Evolutionary conservation across 2,888 invertebrate genomes (phyloP), one percentile per base, ranked within the genome.

Genomic region (Dione vanillae): DNA sequence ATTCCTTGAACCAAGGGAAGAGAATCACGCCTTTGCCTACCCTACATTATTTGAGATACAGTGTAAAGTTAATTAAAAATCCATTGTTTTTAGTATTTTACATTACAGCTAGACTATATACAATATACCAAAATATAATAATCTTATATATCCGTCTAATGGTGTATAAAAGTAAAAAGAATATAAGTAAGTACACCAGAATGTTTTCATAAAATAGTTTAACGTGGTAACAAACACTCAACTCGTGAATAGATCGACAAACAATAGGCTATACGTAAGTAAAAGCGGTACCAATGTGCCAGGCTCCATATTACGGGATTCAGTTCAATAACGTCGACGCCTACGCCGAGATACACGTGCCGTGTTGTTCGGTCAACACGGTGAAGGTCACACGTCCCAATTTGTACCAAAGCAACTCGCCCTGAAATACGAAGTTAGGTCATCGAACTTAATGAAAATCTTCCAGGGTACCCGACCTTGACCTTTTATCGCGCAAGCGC

Each of bases 381-480:
- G 87, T 89, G 91, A 91, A 91, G 91, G 92, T 87, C 88, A 84
- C 83, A 77, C 76, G 71, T 78, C 71, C 78, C 76, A 79, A 80
- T 78, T 78, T 81, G 82, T 85, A 85, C 87, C 84, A 82, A 84
- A 85, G 81, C 85, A 86, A 84, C 85, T 83, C 85, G 84, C 85
- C 85, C 91, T 86, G 88, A 91, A 90, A 88, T 86, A 87, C 87
- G 86, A 86, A 83, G 81, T 82, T 80, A 82, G 91, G 89, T 83
- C 89, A 80, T 83, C 85, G 88, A 92, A 89, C 92, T 86, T 86
- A 78, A 80, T 86, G 87, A 85, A 91, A 92, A 93, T 91, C 90
- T 92, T 92, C 91, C 92, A 91, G 89, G 91, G 91, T 81, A 82
- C 77, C 86, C 85, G 86, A 88, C 92, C 92, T 90, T 92, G 91